Evolutionary conservation across 2,113 vertebrate species (phyloP), one percentile per base, ranked within the genome.

Genomic region (Myotis brandtii): DNA sequence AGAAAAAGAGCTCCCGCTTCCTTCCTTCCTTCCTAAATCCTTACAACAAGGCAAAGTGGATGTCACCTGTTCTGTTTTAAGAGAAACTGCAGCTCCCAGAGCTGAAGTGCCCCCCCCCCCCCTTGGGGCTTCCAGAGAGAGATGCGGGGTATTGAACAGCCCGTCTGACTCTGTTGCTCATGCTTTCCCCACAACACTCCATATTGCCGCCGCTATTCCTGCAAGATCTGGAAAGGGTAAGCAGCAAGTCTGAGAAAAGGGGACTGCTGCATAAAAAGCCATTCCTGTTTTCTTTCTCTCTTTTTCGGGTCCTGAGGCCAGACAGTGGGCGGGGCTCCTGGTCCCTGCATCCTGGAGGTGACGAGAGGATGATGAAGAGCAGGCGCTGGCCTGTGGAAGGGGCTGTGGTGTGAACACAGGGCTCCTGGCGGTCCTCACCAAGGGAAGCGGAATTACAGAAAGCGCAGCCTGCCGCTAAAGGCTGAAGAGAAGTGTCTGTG

Each of bases 341-440:
- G 56, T 80, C 64, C 81, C 85, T 27, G 21, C 48, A 6, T 6
- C 40, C 54, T 30, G 48, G 37, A 82, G 79, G 77, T 50, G 87
- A 46, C 2, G 81, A 46, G 79, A 87, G 67, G 48, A 72, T 21
- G 30, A 81, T 20, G 43, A 56, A 50, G 95, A 13, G 23, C 3
- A 23, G 76, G 72, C 5, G 1, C 66, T 59, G 0, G 14, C 18
- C 3, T 1, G 69, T 56, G 34, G 2, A 3, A 30, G 17, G 80
- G 72, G 34, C 17, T 3, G 91, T 32, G 14, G 32, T 32, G 16
- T 8, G 79, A 72, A 32, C 5, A 5, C 30, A 10, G 16, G 5
- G 21, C 40, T 32, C 25, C 25, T 3, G 34, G 64, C 0, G 0
- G 66, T 8, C 20, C 46, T 32, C 62, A 1, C 7, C 0, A 1